These are phyloP conservation scores for Dendroctonus valens DNA, from an alignment of 1,140 invertebrate species.

Conservation along the genomic window DNA sequence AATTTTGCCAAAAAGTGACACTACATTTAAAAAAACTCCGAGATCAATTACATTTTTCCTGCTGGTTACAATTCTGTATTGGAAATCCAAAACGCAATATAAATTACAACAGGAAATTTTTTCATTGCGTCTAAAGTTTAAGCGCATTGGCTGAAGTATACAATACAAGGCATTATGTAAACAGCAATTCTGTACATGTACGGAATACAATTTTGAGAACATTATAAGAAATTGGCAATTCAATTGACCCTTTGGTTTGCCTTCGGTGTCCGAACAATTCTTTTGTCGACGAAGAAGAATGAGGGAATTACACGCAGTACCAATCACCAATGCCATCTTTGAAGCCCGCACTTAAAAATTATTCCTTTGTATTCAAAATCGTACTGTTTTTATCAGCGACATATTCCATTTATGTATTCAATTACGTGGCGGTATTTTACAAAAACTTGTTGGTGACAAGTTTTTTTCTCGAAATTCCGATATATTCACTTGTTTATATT, in stretches of 20 bases:
- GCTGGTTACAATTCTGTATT: too few relatives aligned
- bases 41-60: too few relatives aligned
- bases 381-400: constrained; percentile 1
- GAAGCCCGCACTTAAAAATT: not conserved
- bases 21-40: too few relatives aligned
- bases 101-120: too few relatives aligned
- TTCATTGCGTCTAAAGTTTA: too few relatives aligned
- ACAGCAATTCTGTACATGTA: constrained; percentile 40
- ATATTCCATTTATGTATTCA: constrained; percentile 5
- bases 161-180: too few relatives aligned
- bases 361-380: constrained; percentile 14
- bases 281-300: constrained; percentile 18
- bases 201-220: constrained; percentile 41
- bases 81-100: too few relatives aligned
- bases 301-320: constrained; percentile 1
- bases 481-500: too few relatives aligned
- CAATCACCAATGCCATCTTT: constrained; percentile 2
- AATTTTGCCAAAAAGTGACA: too few relatives aligned
- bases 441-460: too few relatives aligned
- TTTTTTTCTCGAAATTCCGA: too few relatives aligned
- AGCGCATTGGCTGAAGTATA: too few relatives aligned
- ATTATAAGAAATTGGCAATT: constrained; percentile 47
- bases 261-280: constrained; percentile 31
- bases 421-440: not conserved
- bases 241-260: constrained; percentile 41